Evolutionary conservation across 2,888 invertebrate species (phyloP), one percentile per base, ranked within the genome.

Genomic region (Drosophila glabriapex): DNA sequence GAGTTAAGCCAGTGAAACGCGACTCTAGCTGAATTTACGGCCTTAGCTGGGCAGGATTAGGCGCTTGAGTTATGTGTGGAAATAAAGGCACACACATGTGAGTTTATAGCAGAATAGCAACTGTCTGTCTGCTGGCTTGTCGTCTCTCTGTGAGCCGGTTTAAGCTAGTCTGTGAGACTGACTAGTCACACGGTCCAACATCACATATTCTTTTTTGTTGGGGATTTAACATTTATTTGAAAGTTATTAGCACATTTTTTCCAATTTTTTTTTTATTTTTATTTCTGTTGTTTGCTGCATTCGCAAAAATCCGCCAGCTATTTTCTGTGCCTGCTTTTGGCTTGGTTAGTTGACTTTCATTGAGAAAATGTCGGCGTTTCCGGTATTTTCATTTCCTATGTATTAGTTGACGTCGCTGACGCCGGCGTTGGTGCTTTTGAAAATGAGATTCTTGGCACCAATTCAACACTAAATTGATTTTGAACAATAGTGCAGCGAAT

Each of bases 401-500:
- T 73, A 68, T 53, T 72, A 78, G 65, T 72, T 78, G 65, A 71
- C 62, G 50, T 41, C 28, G 63, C 46, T 66, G 65, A 29, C 73
- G 46, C 9, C 58, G 46, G 39, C 62, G 31, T 62, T 61, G 61
- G 37, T 60, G 71, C 54, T 50, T 82, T 89, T 84, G 88, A 91
- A 92, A 91, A 92, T 92, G 82, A 90, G 90, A 92, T 91, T 91
- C 88, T 92, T 92, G 92, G 92, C 92, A 92, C 89, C 90, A 91
- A 90, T 92, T 92, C 92, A 92, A 92, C 90, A 90, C 89, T 90
- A 91, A 92, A 92, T 92, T 92, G 92, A 92, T 92, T 92, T 92
- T 85, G 86, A 90, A 91, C 91, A 92, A 92, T 88, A 85, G 89
- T 68, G 63, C 35, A 64, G 28, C 41, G 50, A 28, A 72, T 50